These are phyloP conservation scores for Euphonia xanthogaster DNA, from an alignment of 2,797 vertebrate species.

Conservation along the genomic window DNA sequence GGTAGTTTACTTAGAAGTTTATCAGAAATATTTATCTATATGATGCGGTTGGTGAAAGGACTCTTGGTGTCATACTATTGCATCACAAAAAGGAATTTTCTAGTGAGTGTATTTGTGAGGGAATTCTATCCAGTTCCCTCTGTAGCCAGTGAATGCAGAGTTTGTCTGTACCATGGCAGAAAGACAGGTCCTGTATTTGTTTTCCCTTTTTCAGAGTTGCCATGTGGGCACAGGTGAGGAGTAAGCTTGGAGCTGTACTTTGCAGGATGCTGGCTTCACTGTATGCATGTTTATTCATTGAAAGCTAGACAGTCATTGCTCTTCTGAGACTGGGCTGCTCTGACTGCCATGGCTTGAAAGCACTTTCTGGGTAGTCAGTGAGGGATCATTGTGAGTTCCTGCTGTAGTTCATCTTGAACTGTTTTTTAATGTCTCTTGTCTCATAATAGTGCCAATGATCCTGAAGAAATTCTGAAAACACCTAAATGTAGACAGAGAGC, in stretches of 20 bases:
- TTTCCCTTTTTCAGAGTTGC: not conserved
- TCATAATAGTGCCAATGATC: not conserved
- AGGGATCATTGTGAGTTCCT: not conserved
- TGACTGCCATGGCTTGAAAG: not conserved
- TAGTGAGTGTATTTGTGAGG: not conserved
- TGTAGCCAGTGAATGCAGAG: not conserved
- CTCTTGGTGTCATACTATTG: not conserved
- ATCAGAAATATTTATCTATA: not conserved
- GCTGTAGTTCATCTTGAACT: not conserved
- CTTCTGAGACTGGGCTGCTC: not conserved
- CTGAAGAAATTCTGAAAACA: not conserved
- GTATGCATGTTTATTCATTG: rapidly evolving
- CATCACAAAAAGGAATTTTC: not conserved
- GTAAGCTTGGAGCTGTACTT: not conserved
- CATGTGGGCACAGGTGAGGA: not conserved
- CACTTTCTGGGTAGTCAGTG: not conserved
- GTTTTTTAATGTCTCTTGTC: not conserved
- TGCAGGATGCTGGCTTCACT: not conserved
- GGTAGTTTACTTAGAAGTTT: not conserved
- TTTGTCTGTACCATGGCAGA: not conserved
- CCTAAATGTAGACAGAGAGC: not conserved
- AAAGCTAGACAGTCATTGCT: not conserved
- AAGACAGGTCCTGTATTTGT: not conserved
- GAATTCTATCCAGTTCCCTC: not conserved
- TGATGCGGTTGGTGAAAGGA: not conserved